Percentiles rank a stretch among this genome's conserved stretches.
phyloP scores from a whole-genome alignment of 2,113 vertebrate species.

The Catharus fuscescens region DNA sequence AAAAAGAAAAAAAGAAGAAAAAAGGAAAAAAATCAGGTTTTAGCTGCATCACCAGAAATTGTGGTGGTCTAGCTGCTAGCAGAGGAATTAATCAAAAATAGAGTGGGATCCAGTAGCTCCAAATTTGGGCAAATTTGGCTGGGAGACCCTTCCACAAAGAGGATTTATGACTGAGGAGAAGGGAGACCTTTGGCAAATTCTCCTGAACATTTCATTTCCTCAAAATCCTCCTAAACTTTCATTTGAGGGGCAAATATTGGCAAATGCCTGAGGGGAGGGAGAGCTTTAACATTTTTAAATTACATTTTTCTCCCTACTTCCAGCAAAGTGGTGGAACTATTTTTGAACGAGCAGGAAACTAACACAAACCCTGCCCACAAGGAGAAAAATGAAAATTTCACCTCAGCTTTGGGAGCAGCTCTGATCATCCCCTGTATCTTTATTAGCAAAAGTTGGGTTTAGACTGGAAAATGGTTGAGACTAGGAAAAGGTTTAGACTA shows the following conservation, averaged over 20 bases:
- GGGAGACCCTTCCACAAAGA: neutral
- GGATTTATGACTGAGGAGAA: neutral
- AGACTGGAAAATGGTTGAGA: neutral
- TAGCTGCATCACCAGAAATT: neutral
- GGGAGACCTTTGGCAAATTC: neutral
- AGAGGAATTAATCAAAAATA: neutral
- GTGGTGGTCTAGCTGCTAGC: neutral
- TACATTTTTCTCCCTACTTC: neutral
- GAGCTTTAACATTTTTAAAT: neutral
- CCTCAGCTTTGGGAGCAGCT: neutral
- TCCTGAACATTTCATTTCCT: slow-evolving; percentile 51
- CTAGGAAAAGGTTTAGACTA: no score
- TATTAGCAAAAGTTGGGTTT: neutral
- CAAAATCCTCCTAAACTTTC: slow-evolving; percentile 36
- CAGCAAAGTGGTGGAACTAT: neutral
- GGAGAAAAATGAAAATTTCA: neutral
- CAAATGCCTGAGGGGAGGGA: neutral
- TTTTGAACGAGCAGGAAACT: neutral
- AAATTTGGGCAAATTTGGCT: neutral
- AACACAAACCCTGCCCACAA: neutral
- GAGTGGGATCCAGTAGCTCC: neutral
- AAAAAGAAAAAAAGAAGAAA: neutral
- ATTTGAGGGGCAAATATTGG: slow-evolving; percentile 36
- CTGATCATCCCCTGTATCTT: neutral
- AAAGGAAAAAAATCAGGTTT: neutral